Base-by-base conservation (phyloP, 1,140 invertebrate genomes). In the Zaprionus kolodkinae region DNA sequence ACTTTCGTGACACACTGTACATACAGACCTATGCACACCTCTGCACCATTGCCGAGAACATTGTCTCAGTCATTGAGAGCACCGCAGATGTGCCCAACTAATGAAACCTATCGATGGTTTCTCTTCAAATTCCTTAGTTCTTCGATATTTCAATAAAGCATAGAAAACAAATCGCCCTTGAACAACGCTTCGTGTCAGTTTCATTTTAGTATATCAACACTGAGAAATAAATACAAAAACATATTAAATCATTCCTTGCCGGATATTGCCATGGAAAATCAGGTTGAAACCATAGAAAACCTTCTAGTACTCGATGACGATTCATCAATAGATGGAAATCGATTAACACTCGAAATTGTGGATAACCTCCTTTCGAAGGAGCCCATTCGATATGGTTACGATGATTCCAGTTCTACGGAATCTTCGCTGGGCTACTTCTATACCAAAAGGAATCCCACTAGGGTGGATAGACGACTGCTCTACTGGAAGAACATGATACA, bases 11-110 rank as follows among this genome's bases (percentile, higher is more conserved):
- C 55, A 21, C 87, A 0, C 72, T 92, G 6, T 91, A 91, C 15
- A 79, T 92, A 9, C 91, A 92, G 35, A 92, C 91, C 12, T 92
- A 92, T 54, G 79, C 87, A 0, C 85, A 85, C 62, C 30, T 92
- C n/a, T 91, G 91, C 43, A 76, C 84, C 52, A 74, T 91, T 56
- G 66, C 76, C 1, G 91, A 92, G 52, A 73, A 89, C 25, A 84
- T 92, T 60, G 86, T 86, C n/a, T 89, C 91, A 6, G 78, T 92
- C 12, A 92, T 92, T 13, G 91, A 92, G 38, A 91, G 87, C 69
- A 87, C 87, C 0, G 74, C 78, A 7, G 56, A 75, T 17, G 77
- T 78, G 30, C 60, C 70, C 0, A 71, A 60, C n/a, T 86, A 21
- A 67, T 5, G 2, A 2, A 13, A 35, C 17, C 27, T 6, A 13